Evolutionary conservation across 1,140 invertebrate species (phyloP), one percentile per base, ranked within the genome.

Genomic region (Heliconius eleuchia): DNA sequence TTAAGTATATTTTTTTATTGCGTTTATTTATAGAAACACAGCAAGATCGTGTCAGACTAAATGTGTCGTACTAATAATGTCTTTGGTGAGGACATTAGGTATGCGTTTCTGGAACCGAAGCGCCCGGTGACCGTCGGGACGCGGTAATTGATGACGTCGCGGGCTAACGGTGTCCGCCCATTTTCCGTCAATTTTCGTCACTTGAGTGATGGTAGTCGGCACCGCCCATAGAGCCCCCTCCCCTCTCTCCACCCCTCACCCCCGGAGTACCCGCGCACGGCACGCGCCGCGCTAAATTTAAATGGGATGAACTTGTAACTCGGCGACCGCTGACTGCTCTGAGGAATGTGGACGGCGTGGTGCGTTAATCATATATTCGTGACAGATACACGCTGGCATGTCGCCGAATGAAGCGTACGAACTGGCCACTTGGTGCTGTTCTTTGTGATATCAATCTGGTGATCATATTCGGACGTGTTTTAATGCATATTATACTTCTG

Each of bases 181-280:
- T 93, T 93, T 94, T 94, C 91, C 92, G 92, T 94, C 92, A 93
- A 94, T 94, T 94, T 94, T 94, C 92, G 92, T 94, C 92, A 91
- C 92, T 94, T 94, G 92, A 94, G 86, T 93, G 92, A 94, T 94
- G 92, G 93, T 92, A 82, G 87, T 87, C 79, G 85, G 92, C 82
- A 84, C 86, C 93, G 92, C 93, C 92, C 90, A 86, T 81, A 57
- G 72, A 81, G 79, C 80, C 80, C 39, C 81, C 79, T 79, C 84
- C 78, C 73, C 50, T 23, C 2, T 1, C 60, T 4, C 9, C 76
- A 27, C 46, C 74, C 74, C 71, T 9, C 60, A 18, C 84, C 82
- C 83, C 86, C 79, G 81, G 72, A 80, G 78, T 82, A 74, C 86
- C 86, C 85, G 80, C 79, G 82, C 77, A 83, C 83, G 91, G 93